A percentile compares a stretch with the other conserved stretches of the same genome.
phyloP scores from a whole-genome alignment of 2,888 invertebrate species.

The Agriopis marginaria region DNA sequence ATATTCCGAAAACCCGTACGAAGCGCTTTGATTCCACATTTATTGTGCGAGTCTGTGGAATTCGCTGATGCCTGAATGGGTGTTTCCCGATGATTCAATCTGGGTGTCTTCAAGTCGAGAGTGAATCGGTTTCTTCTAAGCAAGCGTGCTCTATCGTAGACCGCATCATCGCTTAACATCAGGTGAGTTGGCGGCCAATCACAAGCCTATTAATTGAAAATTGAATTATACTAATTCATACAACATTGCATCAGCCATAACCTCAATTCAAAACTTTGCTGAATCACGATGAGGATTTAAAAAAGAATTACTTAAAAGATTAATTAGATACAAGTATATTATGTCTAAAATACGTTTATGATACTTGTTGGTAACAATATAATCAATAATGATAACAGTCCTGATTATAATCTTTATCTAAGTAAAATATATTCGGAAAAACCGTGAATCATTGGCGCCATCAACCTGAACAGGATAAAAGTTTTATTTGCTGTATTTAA shows the following conservation, averaged over 20 bases:
- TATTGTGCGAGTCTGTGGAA: too few species aligned
- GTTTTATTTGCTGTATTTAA: too few species aligned
- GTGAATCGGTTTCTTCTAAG: too few species aligned
- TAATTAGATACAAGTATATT: neutral
- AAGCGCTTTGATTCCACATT: too few species aligned
- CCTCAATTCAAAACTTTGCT: neutral
- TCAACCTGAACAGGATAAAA: neutral
- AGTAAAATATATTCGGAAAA: neutral
- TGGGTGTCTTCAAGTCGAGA: too few species aligned
- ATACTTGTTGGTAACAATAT: neutral
- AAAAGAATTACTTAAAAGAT: neutral
- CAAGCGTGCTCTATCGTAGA: too few species aligned
- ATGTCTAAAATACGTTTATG: neutral
- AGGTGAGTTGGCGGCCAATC: too few species aligned
- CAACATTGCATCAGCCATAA: slow-evolving; percentile 6
- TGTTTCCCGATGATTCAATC: too few species aligned
- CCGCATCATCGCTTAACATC: too few species aligned
- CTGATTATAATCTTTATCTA: neutral
- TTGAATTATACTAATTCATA: neutral
- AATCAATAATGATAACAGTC: neutral
- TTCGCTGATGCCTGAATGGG: too few species aligned
- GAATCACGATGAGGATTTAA: slow-evolving; percentile 2
- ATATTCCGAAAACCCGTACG: too few species aligned
- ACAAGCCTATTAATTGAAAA: too few species aligned
- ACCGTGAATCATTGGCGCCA: slow-evolving; percentile 19